phyloP scores from a whole-genome alignment of 2,888 invertebrate genomes.

The Hofmannophila pseudospretella region DNA sequence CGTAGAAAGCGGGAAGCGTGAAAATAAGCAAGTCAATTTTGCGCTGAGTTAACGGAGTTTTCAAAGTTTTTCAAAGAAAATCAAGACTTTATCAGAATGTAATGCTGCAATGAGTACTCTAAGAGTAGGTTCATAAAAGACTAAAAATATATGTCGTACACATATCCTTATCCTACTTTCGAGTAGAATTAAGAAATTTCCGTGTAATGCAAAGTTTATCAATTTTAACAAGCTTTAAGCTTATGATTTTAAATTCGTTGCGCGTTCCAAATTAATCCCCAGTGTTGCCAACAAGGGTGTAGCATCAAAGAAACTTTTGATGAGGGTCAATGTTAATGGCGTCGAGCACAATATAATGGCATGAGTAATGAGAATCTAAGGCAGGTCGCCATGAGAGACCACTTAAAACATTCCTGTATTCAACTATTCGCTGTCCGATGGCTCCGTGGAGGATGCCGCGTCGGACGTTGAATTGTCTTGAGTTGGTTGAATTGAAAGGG shows the following conservation, averaged over 20 bases:
- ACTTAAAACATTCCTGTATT: slow-evolving; percentile 19
- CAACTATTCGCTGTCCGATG: slow-evolving; percentile 1
- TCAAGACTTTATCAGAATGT: too few relatives aligned
- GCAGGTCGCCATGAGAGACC: slow-evolving; percentile 20
- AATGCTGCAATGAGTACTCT: too few relatives aligned
- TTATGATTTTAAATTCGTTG: background rate
- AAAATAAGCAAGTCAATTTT: too few relatives aligned
- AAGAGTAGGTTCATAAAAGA: too few relatives aligned
- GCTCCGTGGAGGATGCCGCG: background rate
- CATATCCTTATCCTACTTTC: too few relatives aligned
- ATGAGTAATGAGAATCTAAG: slow-evolving; percentile 29
- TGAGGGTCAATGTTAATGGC: slow-evolving; percentile 51
- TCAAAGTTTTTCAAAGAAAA: too few relatives aligned
- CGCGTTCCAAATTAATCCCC: slow-evolving; percentile 18
- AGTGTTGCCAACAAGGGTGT: slow-evolving; percentile 28
- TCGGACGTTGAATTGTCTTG: background rate
- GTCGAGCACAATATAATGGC: slow-evolving; percentile 25
- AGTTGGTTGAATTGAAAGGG: background rate
- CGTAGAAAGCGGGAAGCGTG: too few relatives aligned
- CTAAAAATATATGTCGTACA: too few relatives aligned
- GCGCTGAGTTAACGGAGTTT: too few relatives aligned
- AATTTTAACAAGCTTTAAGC: background rate
- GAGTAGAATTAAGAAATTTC: too few relatives aligned
- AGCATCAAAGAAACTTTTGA: slow-evolving; percentile 49
- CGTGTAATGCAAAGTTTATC: too few relatives aligned